Conservation (phyloP, 2,113 vertebrate genomes). For the Eira barbara region DNA sequence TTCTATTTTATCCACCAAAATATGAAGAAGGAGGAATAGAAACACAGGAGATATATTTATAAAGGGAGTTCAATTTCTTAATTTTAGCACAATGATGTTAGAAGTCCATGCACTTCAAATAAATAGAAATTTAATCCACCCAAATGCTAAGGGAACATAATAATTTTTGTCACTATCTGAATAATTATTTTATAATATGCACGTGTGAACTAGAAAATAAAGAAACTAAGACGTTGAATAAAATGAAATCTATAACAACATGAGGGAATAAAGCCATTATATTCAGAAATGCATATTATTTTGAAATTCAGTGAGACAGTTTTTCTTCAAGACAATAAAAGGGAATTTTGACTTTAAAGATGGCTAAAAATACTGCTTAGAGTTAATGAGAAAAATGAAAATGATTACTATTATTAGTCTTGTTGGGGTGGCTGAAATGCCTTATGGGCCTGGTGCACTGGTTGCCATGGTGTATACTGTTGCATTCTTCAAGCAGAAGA, state of each 20-base stretch:
- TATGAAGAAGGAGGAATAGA: not conserved
- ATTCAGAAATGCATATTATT: not conserved
- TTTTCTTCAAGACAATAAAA: slow-evolving; percentile 16
- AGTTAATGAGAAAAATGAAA: slow-evolving; percentile 35
- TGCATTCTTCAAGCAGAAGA: not conserved
- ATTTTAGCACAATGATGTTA: not conserved
- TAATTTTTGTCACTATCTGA: not conserved
- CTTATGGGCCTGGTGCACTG: not conserved
- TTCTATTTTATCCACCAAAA: not conserved
- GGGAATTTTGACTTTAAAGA: slow-evolving; percentile 1
- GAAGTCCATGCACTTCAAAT: not conserved
- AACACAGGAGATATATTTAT: not conserved
- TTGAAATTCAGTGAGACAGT: not conserved
- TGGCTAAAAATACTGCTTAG: not conserved
- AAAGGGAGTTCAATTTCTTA: not conserved
- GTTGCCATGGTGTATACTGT: slow-evolving; percentile 34
- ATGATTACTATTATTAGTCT: slow-evolving; percentile 5
- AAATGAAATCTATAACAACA: not conserved
- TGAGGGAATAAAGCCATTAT: not conserved
- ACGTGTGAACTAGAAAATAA: not conserved
- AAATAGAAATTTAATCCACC: not conserved
- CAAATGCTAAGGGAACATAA: not conserved
- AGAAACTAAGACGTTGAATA: not conserved
- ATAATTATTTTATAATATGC: not conserved
- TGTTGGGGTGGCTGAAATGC: not conserved